Conservation (phyloP, 2,797 vertebrate genomes). For the Alcedo quadribrachys region DNA sequence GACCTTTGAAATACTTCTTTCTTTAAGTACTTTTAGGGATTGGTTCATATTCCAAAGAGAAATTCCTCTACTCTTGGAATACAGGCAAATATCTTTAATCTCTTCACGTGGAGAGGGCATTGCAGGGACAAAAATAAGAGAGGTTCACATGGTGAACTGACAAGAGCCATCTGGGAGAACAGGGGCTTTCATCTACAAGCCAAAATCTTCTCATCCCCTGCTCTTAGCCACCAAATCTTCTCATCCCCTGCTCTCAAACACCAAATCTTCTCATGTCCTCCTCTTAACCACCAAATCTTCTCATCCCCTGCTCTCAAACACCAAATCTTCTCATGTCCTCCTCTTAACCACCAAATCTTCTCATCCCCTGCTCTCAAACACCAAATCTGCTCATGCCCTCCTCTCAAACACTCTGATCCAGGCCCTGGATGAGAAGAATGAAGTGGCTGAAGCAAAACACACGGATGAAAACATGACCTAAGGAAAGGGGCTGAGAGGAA, state of each 20-base stretch:
- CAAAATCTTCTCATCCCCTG: neutral
- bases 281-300: neutral
- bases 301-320: neutral
- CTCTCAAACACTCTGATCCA: neutral
- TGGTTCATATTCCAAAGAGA: constrained; percentile 3
- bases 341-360: neutral
- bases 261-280: too few relatives aligned
- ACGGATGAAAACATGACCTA: constrained; percentile 9
- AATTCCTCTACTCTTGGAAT: constrained; percentile 6
- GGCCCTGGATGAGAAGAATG: neutral
- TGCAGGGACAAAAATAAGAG: neutral
- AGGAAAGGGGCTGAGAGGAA: constrained; percentile 27
- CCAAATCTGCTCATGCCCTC: neutral
- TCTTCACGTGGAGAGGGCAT: constrained; percentile 24
- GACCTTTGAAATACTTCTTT: neutral
- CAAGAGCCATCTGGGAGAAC: neutral
- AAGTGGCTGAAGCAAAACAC: neutral
- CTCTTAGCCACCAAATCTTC: neutral
- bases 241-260: neutral
- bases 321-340: neutral
- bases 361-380: neutral
- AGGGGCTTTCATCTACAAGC: neutral
- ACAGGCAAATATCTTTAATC: neutral
- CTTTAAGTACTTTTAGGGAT: neutral
- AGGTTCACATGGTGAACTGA: neutral